Percentiles rank a stretch among this genome's conserved stretches.
Conservation (phyloP, 2,113 vertebrate species). For the Poeciliopsis occidentalis region DNA sequence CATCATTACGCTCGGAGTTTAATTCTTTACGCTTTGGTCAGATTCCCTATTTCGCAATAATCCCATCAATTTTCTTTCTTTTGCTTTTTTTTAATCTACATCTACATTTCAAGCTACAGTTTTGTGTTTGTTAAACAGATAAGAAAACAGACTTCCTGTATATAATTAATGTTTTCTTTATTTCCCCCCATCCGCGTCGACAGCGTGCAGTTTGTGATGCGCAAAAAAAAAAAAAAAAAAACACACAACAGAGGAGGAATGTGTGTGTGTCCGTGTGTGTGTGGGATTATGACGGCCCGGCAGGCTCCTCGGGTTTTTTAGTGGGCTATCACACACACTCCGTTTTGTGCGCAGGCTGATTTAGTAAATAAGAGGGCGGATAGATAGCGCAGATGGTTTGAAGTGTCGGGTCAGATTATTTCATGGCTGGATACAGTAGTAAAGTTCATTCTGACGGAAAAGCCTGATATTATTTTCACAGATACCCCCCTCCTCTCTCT, state of each 20-base stretch:
- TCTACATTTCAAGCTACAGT: not conserved
- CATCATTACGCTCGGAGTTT: not conserved
- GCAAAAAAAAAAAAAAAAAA: conserved; percentile 1
- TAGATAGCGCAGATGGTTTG: conserved; percentile 99
- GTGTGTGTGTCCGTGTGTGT: conserved; percentile 49
- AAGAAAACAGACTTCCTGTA: not conserved
- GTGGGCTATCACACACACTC: conserved; percentile 89
- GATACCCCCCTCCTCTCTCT: conserved; percentile 70
- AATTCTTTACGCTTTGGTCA: too few relatives aligned
- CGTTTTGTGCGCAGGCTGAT: conserved; percentile 87
- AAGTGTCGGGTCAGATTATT: conserved; percentile 99
- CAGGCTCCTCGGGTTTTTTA: conserved; percentile 76
- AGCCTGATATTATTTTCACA: conserved; percentile 97
- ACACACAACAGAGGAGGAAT: conserved; percentile 29
- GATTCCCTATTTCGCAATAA: not conserved
- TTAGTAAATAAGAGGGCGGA: conserved; percentile 97
- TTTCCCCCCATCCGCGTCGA: not conserved
- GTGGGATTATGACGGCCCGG: conserved; percentile 60
- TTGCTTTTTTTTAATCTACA: not conserved
- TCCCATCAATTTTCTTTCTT: not conserved
- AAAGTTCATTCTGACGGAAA: conserved; percentile 98
- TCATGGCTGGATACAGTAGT: conserved; percentile 92
- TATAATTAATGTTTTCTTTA: not conserved
- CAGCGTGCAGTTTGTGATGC: conserved; percentile 4
- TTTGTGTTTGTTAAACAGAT: not conserved